phyloP scores from a whole-genome alignment of 2,888 invertebrate genomes.

The Acrobasis suavella region DNA sequence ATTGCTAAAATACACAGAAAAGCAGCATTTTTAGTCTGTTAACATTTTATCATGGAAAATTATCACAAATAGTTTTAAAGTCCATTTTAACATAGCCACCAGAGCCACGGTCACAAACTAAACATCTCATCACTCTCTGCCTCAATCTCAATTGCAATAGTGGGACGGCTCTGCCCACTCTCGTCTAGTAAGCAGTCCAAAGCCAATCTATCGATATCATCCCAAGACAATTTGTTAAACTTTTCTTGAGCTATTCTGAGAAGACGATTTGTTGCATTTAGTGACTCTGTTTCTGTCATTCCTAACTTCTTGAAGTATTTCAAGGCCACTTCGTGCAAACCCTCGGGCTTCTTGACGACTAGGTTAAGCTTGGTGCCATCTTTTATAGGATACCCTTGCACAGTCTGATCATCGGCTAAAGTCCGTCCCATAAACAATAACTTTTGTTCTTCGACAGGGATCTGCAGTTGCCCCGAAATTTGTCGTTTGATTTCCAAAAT shows the following conservation, averaged over 20 bases:
- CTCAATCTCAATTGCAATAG: slow-evolving; percentile 39
- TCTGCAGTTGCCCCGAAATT: slow-evolving; percentile 84
- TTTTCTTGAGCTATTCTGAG: slow-evolving; percentile 79
- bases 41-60: slow-evolving; percentile 32
- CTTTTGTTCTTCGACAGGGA: slow-evolving; percentile 87
- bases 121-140: slow-evolving; percentile 51
- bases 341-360: slow-evolving; percentile 86
- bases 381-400: slow-evolving; percentile 88
- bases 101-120: slow-evolving; percentile 46
- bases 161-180: slow-evolving; percentile 38
- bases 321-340: slow-evolving; percentile 81
- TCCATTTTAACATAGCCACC: slow-evolving; percentile 18
- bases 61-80: slow-evolving; percentile 26
- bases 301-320: slow-evolving; percentile 84
- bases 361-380: slow-evolving; percentile 89
- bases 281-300: slow-evolving; percentile 84
- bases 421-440: slow-evolving; percentile 87
- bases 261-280: slow-evolving; percentile 81
- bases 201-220: slow-evolving; percentile 82
- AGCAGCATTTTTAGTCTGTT: slow-evolving; percentile 27
- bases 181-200: slow-evolving; percentile 58
- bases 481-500: slow-evolving; percentile 87
- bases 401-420: slow-evolving; percentile 86
- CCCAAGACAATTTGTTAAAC: slow-evolving; percentile 80
- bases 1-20: slow-evolving; percentile 4